These are phyloP conservation scores for Clinocottus analis DNA, from an alignment of 2,113 vertebrate species.

Conservation along the genomic window DNA sequence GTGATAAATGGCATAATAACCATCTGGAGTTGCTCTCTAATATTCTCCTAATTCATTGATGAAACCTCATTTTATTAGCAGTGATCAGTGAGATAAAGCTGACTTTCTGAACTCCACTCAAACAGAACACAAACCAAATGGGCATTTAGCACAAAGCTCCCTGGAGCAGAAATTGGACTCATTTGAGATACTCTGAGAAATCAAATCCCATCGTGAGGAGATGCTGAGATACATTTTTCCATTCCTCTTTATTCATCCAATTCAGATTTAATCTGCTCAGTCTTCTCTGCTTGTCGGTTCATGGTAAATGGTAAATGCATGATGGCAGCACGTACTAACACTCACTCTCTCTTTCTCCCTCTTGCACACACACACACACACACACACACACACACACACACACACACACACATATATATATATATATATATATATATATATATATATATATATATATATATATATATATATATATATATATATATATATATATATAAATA, in stretches of 20 bases:
- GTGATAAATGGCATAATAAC: slow-evolving; percentile 36
- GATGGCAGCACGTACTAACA: slow-evolving; percentile 49
- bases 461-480: no score
- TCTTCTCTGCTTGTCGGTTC: slow-evolving; percentile 56
- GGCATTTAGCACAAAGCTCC: slow-evolving; percentile 69
- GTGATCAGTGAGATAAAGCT: slow-evolving; percentile 64
- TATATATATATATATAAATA: no score
- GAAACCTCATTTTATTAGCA: slow-evolving; percentile 66
- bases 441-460: no score
- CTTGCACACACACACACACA: slow-evolving; percentile 11
- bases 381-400: neutral
- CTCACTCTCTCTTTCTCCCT: slow-evolving; percentile 1
- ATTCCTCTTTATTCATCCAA: slow-evolving; percentile 67
- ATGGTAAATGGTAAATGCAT: slow-evolving; percentile 53
- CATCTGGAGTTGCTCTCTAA: slow-evolving; percentile 59
- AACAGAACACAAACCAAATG: slow-evolving; percentile 79
- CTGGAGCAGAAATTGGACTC: slow-evolving; percentile 63
- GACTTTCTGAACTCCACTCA: slow-evolving; percentile 66
- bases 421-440: no score
- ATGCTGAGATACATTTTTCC: slow-evolving; percentile 77
- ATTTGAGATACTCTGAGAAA: slow-evolving; percentile 70
- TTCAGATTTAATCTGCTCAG: slow-evolving; percentile 71
- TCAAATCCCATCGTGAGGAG: slow-evolving; percentile 61
- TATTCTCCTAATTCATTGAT: slow-evolving; percentile 43
- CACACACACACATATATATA: slow-evolving; percentile 1